phyloP scores from a whole-genome alignment of 1,140 invertebrate genomes.

The Heterodera schachtii region DNA sequence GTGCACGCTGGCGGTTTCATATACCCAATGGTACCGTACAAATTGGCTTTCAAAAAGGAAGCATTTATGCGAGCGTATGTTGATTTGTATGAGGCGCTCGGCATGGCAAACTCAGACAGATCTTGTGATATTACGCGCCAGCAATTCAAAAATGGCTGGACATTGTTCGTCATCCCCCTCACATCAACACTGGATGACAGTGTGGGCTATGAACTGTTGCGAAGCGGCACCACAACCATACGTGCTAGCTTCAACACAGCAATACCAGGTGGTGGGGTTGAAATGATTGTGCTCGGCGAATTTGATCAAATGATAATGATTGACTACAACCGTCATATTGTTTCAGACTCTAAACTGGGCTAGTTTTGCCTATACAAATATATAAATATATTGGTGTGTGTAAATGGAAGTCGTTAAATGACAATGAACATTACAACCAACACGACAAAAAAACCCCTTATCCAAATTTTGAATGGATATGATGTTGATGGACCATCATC shows the following conservation, averaged over 20 bases:
- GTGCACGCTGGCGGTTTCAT: constrained; percentile 25
- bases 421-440: too few relatives aligned
- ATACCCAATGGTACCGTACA: constrained; percentile 32
- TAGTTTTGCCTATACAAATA: neutral
- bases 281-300: neutral
- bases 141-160: constrained; percentile 33
- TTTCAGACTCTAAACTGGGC: neutral
- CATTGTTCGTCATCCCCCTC: constrained; percentile 7
- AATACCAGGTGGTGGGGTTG: constrained; percentile 20
- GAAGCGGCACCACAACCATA: constrained; percentile 27
- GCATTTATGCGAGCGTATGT: constrained; percentile 35
- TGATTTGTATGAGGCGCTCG: constrained; percentile 33
- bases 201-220: constrained; percentile 28
- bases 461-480: neutral
- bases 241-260: constrained; percentile 21
- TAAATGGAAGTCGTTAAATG: too few relatives aligned
- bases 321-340: too few relatives aligned
- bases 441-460: neutral
- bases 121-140: constrained; percentile 29
- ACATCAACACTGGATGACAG: constrained; percentile 25
- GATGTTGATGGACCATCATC: too few relatives aligned
- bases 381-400: neutral
- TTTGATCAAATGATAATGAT: constrained; percentile 8
- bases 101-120: constrained; percentile 2
- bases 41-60: constrained; percentile 18